phyloP scores from a whole-genome alignment of 2,888 invertebrate species.

The Stratiomys singularior region DNA sequence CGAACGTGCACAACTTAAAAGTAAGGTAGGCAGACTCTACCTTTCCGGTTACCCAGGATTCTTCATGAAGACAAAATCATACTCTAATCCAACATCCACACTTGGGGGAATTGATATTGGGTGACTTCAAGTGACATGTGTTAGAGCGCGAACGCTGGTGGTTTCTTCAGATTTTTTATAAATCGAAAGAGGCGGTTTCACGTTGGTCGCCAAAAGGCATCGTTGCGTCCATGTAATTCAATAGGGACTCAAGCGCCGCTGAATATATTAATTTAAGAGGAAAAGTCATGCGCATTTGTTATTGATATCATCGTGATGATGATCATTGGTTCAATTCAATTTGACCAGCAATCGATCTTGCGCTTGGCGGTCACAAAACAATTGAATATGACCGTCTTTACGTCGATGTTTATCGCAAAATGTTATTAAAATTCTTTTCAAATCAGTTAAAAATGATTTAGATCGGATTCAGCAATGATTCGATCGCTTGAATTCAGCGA shows the following conservation, averaged over 20 bases:
- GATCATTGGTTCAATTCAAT: constrained; percentile 48
- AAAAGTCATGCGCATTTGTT: constrained; percentile 52
- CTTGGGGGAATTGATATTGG: constrained; percentile 46
- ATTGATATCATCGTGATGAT: constrained; percentile 49
- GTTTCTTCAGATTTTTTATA: constrained; percentile 35
- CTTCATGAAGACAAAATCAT: constrained; percentile 28
- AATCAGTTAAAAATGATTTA: neutral
- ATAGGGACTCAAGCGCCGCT: constrained; percentile 52
- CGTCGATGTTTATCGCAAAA: constrained; percentile 7
- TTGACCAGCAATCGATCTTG: constrained; percentile 45
- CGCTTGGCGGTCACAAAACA: constrained; percentile 9
- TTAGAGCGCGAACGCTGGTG: constrained; percentile 22
- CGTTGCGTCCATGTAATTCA: constrained; percentile 50
- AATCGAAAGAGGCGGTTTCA: constrained; percentile 45
- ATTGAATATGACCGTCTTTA: constrained; percentile 13
- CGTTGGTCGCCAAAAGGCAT: neutral
- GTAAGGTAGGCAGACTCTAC: constrained; percentile 33
- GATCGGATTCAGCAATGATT: neutral
- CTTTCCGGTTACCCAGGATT: constrained; percentile 25
- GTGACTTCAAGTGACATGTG: constrained; percentile 31
- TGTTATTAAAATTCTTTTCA: constrained; percentile 32
- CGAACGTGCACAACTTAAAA: constrained; percentile 21
- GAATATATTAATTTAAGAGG: constrained; percentile 52
- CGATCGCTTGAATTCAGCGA: too few relatives aligned
- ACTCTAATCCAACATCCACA: constrained; percentile 42